These are phyloP conservation scores for Yponomeuta sedellus DNA, from an alignment of 2,888 invertebrate species.

Conservation along the genomic window DNA sequence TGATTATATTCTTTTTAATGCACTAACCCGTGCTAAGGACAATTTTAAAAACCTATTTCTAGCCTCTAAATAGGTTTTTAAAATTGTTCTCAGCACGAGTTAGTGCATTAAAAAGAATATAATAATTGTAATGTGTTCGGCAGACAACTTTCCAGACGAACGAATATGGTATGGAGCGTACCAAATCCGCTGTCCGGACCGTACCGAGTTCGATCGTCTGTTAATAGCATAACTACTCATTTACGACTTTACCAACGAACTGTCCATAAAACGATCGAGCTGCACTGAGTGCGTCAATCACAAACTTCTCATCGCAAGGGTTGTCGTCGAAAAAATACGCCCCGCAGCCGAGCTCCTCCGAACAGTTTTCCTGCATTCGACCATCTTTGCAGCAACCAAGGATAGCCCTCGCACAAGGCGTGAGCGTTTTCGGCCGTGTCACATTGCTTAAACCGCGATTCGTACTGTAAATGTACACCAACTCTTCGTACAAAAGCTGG, in stretches of 20 bases:
- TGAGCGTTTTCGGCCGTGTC: conserved; percentile 43
- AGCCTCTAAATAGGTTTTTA: no score
- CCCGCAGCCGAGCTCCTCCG: conserved; percentile 82
- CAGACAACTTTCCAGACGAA: no score
- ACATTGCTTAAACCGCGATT: conserved; percentile 35
- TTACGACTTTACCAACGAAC: conserved; percentile 23
- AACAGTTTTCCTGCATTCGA: conserved; percentile 77
- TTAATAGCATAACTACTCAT: not conserved
- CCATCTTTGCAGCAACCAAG: conserved; percentile 81
- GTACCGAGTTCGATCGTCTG: no score
- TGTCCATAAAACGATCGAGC: conserved; percentile 58
- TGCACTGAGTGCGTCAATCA: conserved; percentile 73
- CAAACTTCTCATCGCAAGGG: conserved; percentile 81
- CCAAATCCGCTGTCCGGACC: no score
- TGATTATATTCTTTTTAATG: no score
- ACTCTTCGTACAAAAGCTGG: conserved; percentile 44
- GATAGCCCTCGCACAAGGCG: conserved; percentile 85
- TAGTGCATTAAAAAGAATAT: no score
- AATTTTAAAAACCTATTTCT: no score
- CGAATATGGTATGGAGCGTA: no score
- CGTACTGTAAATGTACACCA: conserved; percentile 43
- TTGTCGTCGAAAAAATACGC: conserved; percentile 86
- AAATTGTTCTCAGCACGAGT: no score
- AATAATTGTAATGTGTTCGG: no score
- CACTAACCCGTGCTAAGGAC: no score